Base-by-base conservation (phyloP, 2,113 vertebrate species). In the Ochotona princeps region DNA sequence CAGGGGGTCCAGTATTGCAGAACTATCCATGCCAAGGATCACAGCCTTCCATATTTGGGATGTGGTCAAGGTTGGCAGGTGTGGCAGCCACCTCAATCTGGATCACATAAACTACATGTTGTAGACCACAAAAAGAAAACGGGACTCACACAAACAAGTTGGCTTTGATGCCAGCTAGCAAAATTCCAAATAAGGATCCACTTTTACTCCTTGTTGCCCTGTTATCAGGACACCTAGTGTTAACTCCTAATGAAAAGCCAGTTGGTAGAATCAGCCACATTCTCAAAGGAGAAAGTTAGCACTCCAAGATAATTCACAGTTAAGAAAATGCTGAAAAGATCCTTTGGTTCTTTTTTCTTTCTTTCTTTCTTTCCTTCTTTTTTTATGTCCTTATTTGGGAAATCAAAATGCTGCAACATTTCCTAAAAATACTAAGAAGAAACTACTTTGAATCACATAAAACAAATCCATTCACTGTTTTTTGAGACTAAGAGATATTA, bases 401-500 rank as follows among this genome's bases (percentile, higher is more conserved):
- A 35, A 90, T 89, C 83, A 86, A 86, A 94, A 91, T 23, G 70
- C 11, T 18, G 15, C 2, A 87, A 26, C 73, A 5, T 66, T 80
- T 91, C 92, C 81, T 65, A 89, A 91, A 92, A 89, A 89, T 76
- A 91, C 92, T 5, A 91, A n/a, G 38, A 87, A 61, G 72, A 80
- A 87, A 95, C 65, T 35, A 47, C 49, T 92, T 86, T 75, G 28
- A 73, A 91, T 20, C 49, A 72, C 35, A 87, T 47, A 38, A 89
- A 89, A 44, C 38, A 84, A 86, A 79, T 81, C 51, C 72, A 57
- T 18, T 84, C 74, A 84, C 44, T 73, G 0, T 49, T 72, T 75
- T 47, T 74, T 25, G 92, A 85, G 70, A 74, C 94, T 49, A 49
- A 87, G 94, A 76, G 44, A 60, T 76, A 76, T 10, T 75, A 38